Evolutionary conservation across 2,797 vertebrate genomes (phyloP).

Genomic region (Sebastes hubbsi): DNA sequence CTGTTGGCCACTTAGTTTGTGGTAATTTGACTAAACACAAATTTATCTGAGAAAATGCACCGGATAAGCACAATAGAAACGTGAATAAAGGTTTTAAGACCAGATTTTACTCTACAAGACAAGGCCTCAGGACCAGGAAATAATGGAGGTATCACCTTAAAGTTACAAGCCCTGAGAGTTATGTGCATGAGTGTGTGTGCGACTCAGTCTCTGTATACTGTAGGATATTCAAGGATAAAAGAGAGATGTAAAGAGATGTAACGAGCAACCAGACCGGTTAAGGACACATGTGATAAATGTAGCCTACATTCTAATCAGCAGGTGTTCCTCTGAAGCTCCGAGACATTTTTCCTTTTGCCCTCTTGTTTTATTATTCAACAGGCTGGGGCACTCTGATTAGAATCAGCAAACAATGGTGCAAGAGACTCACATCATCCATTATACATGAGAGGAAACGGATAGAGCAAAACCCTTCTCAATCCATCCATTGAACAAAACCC

Average conservation of each 20-base stretch:
- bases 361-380: constrained; percentile 70
- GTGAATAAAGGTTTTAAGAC: background rate
- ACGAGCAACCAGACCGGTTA: background rate
- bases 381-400: constrained; percentile 58
- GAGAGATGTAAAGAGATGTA: background rate
- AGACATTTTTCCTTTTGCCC: constrained; percentile 55
- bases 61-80: background rate
- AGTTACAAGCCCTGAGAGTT: background rate
- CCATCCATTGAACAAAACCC: constrained; percentile 43
- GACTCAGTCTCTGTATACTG: background rate
- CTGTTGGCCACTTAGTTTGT: background rate
- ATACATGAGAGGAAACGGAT: constrained; percentile 66
- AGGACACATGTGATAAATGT: constrained; percentile 28
- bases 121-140: background rate
- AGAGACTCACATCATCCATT: constrained; percentile 62
- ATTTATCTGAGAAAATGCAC: background rate
- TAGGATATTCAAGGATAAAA: background rate
- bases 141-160: background rate
- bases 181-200: background rate
- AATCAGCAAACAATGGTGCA: constrained; percentile 69
- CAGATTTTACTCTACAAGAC: background rate
- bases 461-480: constrained; percentile 35
- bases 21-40: background rate
- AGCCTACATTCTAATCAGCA: constrained; percentile 49
- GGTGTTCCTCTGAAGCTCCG: constrained; percentile 57